Base-by-base conservation (phyloP, 2,113 vertebrate species). In the Entomyzon cyanotis region DNA sequence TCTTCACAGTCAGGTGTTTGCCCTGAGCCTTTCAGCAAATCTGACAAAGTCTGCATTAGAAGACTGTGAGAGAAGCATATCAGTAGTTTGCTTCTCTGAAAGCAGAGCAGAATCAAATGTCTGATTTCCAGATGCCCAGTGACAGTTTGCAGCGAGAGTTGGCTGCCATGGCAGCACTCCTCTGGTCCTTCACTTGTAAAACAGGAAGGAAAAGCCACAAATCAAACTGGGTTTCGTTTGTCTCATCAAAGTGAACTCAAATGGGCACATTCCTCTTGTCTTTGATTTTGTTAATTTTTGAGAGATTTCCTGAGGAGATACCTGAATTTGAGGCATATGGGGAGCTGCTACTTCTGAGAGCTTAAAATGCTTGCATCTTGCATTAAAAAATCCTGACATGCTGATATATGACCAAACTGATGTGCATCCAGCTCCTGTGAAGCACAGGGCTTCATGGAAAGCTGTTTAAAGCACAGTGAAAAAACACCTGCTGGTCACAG, bases 401-500 rank as follows among this genome's bases (percentile, higher is more conserved):
- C 76, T 84, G 47, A 14, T 64, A 25, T 41, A 4, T 37, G 55
- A 84, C 50, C 71, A 33, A 64, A 58, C 15, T n/a, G 41, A 70
- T 63, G 76, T 59, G 22, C 35, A 76, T 67, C 78, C 56, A 83
- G 62, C 35, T 68, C 42, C 58, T 64, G 39, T 42, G 81, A 75
- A 60, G 64, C 53, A 44, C 21, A 8, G 37, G 30, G 62, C 59
- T 90, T n/a, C 71, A n/a, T 2, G 53, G 75, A 71, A 73, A 79
- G 53, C 74, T 8, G 1, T 25, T 94, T 81, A 76, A 35, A 90
- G 65, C 73, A 60, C 24, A 2, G 27, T 84, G 21, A 71, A 78
- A 94, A 91, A 77, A 64, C 84, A 76, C 93, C 90, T 76, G 82
- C 95, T 91, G 90, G 53, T 83, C 78, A 88, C n/a, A 52, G 75